These are phyloP conservation scores for Kryptolebias marmoratus DNA, from an alignment of 2,113 vertebrate genomes.

Conservation along the genomic window DNA sequence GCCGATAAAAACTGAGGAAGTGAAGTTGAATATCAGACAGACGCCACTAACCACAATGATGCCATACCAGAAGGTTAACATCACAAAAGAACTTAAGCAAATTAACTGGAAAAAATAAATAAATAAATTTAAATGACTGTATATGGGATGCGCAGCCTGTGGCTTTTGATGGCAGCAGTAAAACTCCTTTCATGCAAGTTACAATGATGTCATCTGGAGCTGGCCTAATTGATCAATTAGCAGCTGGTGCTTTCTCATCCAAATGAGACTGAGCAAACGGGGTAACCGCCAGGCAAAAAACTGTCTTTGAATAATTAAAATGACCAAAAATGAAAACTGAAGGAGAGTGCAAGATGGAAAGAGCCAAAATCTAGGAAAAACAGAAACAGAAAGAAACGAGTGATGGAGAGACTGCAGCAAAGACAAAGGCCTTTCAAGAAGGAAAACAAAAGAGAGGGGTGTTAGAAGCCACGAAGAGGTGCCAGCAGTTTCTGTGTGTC, in stretches of 20 bases:
- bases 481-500: constrained; percentile 90
- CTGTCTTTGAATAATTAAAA: constrained; percentile 67
- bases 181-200: constrained; percentile 58
- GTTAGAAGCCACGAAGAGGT: constrained; percentile 92
- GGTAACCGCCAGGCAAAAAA: constrained; percentile 57
- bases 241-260: constrained; percentile 62
- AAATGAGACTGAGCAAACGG: constrained; percentile 64
- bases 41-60: neutral
- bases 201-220: constrained; percentile 72
- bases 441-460: constrained; percentile 69
- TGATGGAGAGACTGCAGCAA: constrained; percentile 21
- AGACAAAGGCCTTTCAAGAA: constrained; percentile 36
- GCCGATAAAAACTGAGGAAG: neutral
- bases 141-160: constrained; percentile 13
- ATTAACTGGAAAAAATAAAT: neutral
- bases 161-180: constrained; percentile 22
- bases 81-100: constrained; percentile 1
- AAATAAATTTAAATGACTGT: constrained; percentile 9
- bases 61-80: constrained; percentile 15
- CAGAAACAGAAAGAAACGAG: constrained; percentile 2
- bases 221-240: constrained; percentile 73
- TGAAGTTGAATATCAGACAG: neutral
- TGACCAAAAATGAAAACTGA: constrained; percentile 51
- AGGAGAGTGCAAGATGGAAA: neutral
- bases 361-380: constrained; percentile 13